phyloP scores from a whole-genome alignment of 2,888 invertebrate genomes.

The Caenorhabditis sinica region DNA sequence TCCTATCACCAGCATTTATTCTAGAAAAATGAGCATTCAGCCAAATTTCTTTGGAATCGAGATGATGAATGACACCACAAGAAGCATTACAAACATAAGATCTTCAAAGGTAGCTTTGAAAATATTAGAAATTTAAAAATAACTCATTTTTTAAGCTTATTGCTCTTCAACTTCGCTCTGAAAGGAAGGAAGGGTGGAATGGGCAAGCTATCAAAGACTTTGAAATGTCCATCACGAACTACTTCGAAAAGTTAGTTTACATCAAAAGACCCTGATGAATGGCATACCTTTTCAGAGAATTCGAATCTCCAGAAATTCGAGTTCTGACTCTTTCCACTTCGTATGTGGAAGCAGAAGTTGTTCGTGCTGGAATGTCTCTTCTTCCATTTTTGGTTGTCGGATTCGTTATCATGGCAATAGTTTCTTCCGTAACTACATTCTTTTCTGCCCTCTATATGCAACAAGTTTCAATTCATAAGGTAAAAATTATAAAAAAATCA shows the following conservation, averaged over 20 bases:
- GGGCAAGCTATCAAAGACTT: constrained; percentile 77
- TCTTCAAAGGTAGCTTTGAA: constrained; percentile 52
- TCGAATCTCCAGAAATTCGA: constrained; percentile 72
- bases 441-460: constrained; percentile 79
- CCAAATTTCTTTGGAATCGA: constrained; percentile 82
- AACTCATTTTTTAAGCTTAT: constrained; percentile 53
- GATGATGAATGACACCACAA: constrained; percentile 56
- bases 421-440: constrained; percentile 76
- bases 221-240: constrained; percentile 78
- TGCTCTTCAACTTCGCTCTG: constrained; percentile 78
- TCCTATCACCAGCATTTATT: constrained; percentile 78
- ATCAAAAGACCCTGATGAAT: background rate
- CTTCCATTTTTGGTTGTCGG: constrained; percentile 79
- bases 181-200: constrained; percentile 79
- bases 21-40: constrained; percentile 77
- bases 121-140: background rate
- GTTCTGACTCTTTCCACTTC: constrained; percentile 80
- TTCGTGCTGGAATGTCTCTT: constrained; percentile 76
- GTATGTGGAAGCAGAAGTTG: constrained; percentile 80
- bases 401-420: constrained; percentile 78
- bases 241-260: constrained; percentile 73
- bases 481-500: constrained; percentile 30
- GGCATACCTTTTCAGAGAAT: constrained; percentile 68
- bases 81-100: constrained; percentile 68
- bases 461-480: constrained; percentile 79